Evolutionary conservation across 2,113 vertebrate genomes (phyloP).

Genomic region (Phocoena sinus): DNA sequence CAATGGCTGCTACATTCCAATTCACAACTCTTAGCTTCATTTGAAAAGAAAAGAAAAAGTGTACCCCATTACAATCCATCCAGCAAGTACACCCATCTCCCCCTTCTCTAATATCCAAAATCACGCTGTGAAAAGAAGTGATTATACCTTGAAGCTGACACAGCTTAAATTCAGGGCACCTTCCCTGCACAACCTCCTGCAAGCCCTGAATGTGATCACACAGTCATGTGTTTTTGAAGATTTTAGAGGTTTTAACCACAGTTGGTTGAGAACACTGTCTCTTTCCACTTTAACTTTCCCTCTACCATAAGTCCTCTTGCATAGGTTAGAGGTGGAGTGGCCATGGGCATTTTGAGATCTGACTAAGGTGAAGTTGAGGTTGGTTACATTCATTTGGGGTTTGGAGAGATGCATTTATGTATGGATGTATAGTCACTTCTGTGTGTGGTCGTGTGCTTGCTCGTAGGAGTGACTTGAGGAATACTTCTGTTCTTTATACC

Average conservation of each 20-base stretch:
- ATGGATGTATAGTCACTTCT: background rate
- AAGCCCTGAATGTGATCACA: background rate
- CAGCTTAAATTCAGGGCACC: background rate
- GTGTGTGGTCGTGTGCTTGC: background rate
- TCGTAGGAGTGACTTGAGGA: background rate
- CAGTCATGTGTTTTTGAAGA: background rate
- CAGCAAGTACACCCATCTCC: too few relatives aligned
- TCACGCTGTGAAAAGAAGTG: background rate
- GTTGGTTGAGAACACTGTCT: background rate
- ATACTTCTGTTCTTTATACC: background rate
- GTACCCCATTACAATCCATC: background rate
- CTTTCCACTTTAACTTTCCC: background rate
- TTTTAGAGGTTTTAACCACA: background rate
- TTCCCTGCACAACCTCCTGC: background rate
- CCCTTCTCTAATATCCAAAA: background rate
- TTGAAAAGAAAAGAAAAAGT: background rate
- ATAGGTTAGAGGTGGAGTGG: background rate
- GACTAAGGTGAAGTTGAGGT: background rate
- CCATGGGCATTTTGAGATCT: background rate
- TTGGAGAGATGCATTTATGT: background rate
- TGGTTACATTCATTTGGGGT: too few relatives aligned
- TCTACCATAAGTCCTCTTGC: background rate
- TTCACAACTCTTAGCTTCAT: background rate
- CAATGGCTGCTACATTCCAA: background rate
- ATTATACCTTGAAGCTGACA: background rate